Base-by-base conservation (phyloP, 2,113 vertebrate genomes). In the Hippocampus barbouri region DNA sequence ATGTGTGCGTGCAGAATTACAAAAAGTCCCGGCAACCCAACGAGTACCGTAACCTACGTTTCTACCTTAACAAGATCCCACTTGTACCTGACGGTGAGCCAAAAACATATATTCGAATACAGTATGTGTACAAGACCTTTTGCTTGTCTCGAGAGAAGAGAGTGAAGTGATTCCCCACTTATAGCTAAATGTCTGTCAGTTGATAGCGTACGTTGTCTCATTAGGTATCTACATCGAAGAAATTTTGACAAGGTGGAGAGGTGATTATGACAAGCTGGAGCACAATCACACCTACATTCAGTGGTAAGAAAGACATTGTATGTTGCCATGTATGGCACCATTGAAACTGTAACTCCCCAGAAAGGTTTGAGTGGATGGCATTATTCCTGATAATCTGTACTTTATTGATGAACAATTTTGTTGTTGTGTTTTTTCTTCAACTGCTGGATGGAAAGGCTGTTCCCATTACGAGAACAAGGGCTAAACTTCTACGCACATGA, bases 221-320 rank as follows among this genome's bases (percentile, higher is more conserved):
- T 74, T 87, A 99, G 97, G 96, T 53, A 94, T 98, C 91, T 98
- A 94, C 80, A 94, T 99, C 74, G 96, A 98, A 92, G 97, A 99
- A 89, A 97, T 99, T 86, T 92, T 99, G 75, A 96, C 92, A 65
- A 95, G 96, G 78, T 99, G 97, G 97, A 96, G 94, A 89, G 94
- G 95, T 70, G 96, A 99, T 91, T 98, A 98, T 79, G 97, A 99
- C 80, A 96, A 96, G 81, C 91, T 99, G 91, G 97, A 99, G 86
- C 95, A 98, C 92, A 99, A 96, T 83, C 97, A 99, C 88, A 98
- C 95, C 66, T 99, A 98, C 68, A 99, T 99, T 85, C 97, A 99
- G 73, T 99, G 97, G 97, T 98, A 84, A 92, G 95, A 92, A 68
- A 78, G 6, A 20, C 15, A 34, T 16, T 7, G 6, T 18, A 23